phyloP scores from a whole-genome alignment of 2,888 invertebrate genomes.

The Athalia circularis region DNA sequence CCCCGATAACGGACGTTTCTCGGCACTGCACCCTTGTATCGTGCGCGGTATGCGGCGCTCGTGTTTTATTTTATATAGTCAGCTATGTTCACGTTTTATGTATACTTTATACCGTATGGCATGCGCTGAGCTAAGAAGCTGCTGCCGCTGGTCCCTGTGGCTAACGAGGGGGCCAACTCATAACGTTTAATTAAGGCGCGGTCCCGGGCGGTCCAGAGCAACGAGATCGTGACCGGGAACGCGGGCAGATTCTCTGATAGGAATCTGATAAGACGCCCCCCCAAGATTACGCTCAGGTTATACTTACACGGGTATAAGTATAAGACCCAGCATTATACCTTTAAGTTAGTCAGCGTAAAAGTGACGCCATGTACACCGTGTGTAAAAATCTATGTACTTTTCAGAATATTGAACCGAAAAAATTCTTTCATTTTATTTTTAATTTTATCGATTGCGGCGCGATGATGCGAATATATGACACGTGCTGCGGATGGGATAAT shows the following conservation, averaged over 20 bases:
- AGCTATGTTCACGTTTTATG: background rate
- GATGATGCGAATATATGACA: background rate
- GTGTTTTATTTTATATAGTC: background rate
- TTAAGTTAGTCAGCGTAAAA: too few relatives aligned
- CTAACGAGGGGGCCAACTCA: constrained; percentile 73
- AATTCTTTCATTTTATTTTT: too few relatives aligned
- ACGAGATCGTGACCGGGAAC: constrained; percentile 72
- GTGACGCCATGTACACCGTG: too few relatives aligned
- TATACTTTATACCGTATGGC: too few relatives aligned
- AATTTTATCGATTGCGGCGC: too few relatives aligned
- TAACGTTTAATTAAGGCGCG: constrained; percentile 73
- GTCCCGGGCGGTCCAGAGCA: constrained; percentile 57
- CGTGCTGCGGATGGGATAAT: constrained; percentile 16
- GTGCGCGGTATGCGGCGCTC: too few relatives aligned
- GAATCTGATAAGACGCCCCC: constrained; percentile 72
- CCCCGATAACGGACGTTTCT: too few relatives aligned
- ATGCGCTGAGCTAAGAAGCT: too few relatives aligned
- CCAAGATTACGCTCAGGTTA: constrained; percentile 65
- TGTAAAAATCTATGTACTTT: too few relatives aligned
- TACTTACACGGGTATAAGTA: constrained; percentile 27
- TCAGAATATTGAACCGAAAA: too few relatives aligned
- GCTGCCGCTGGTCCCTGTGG: background rate
- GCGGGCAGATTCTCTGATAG: constrained; percentile 72
- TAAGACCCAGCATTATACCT: too few relatives aligned
- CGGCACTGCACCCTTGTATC: too few relatives aligned